Conservation (phyloP, 2,888 invertebrate species). For the Eristalis pertinax region DNA sequence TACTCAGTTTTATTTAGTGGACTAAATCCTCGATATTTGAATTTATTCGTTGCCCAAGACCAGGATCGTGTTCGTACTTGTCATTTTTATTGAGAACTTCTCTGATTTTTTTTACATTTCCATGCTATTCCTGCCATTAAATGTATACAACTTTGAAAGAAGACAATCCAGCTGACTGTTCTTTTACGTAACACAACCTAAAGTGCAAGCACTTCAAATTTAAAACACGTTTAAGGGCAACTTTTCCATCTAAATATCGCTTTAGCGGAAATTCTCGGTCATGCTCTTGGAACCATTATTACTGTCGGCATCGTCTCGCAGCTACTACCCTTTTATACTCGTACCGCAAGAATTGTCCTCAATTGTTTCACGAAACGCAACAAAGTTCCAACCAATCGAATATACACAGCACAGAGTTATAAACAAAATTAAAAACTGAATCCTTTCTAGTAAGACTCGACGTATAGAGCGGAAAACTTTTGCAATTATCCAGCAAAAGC, state of each 20-base stretch:
- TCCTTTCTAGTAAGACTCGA: constrained; percentile 1
- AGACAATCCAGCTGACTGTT: no score
- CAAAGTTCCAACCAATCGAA: constrained; percentile 43
- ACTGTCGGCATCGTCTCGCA: not conserved
- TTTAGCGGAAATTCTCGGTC: not conserved
- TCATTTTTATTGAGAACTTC: no score
- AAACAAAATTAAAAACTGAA: constrained; percentile 36
- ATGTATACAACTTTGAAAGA: no score
- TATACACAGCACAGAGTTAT: constrained; percentile 29
- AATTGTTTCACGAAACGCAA: constrained; percentile 8
- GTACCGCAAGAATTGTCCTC: not conserved
- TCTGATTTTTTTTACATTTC: no score
- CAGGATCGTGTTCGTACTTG: no score
- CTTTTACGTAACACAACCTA: not conserved
- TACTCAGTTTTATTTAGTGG: no score
- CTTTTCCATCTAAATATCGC: not conserved
- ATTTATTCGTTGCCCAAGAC: no score
- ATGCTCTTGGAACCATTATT: not conserved
- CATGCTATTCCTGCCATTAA: no score
- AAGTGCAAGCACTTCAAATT: not conserved
- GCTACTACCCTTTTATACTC: not conserved
- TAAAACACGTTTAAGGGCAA: not conserved
- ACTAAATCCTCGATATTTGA: no score
- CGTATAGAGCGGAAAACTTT: constrained; percentile 57
- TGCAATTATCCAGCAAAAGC: constrained; percentile 59